Base-by-base conservation (phyloP, 2,113 vertebrate genomes). In the Melospiza georgiana region DNA sequence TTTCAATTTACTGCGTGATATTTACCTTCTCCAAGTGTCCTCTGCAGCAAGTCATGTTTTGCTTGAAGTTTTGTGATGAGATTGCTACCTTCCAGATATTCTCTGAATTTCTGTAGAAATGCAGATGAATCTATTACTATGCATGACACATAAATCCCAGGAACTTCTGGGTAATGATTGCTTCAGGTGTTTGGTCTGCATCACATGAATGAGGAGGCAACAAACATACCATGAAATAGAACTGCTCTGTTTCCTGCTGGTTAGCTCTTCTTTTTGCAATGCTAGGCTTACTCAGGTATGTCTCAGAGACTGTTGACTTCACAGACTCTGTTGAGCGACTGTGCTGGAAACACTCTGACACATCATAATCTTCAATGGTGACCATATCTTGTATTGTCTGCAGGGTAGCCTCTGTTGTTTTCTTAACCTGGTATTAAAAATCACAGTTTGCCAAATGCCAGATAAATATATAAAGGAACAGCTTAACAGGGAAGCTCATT, bases 341-440 rank as follows among this genome's bases (percentile, higher is more conserved):
- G 95, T 99, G 99, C 95, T 99, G 99, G 98, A 99, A 99, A 93
- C 99, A 99, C 94, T 99, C 99, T 1, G 99, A 99, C 71, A 99
- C 99, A 48, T 99, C 99, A 4, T 99, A 99, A 97, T 99, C 99
- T 93, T 99, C 99, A 6, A 99, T 99, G 87, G 99, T 99, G 91
- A 99, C 99, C 99, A 99, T 99, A 84, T 99, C 99, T 95, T 99
- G 99, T 97, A 99, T 99, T 12, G 99, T 99, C 96, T 99, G 99
- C 80, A 99, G 97, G 33, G 99, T 99, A 85, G 99, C 99, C 97
- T 99, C 99, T 1, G 99, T 99, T 1, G 99, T 99, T 97, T 99
- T 99, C 97, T 99, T 99, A 76, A 99, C 98, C 99, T 99, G 94
- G 21, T 78, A 80, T 96, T 63, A 79, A 87, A 89, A 84, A 87